Evolutionary conservation across 2,113 vertebrate species (phyloP), one percentile per base, ranked within the genome.

Genomic region (Strix uralensis): DNA sequence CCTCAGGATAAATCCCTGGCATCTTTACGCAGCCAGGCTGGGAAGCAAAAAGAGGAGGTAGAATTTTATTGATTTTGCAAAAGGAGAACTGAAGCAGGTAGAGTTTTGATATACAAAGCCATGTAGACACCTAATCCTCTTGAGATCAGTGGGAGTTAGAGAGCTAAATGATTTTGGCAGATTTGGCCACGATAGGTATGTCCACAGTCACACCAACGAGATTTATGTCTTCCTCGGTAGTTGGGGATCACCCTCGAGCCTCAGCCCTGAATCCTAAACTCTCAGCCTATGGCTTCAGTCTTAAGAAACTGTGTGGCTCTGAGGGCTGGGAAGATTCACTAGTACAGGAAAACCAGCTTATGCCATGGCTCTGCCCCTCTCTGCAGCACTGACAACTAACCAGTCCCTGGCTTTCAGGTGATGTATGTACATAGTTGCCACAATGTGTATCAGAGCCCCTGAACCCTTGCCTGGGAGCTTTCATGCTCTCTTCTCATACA

Each of bases 391-490:
- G 46, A 32, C 46, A 94, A 29, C 25, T 27, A 69, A 44, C 42
- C 7, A 75, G n/a, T 8, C 61, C 23, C 54, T 36, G 23, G 34
- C 14, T 51, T 70, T 20, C 65, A 67, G 38, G 38, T 13, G n/a
- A 52, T 3, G 7, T 0, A 26, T 2, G 2, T 6, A 25, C 32
- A 46, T 3, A 67, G 30, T 2, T 69, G 15, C 30, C 47, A 85
- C 67, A 58, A 85, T 57, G 26, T 34, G 5, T 14, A n/a, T 22
- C 17, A 46, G n/a, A 55, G 32, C 2, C 26, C 27, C n/a, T 15
- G 19, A 54, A 54, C 7, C 32, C 42, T 63, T 47, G 11, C 16
- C 69, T 84, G 19, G 36, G 38, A 90, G 40, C 42, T 67, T 55
- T 32, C 20, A 67, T 2, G 13, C 10, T 55, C 71, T 86, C 58